phyloP scores from a whole-genome alignment of 2,797 vertebrate species.

The Eospalax fontanierii region DNA sequence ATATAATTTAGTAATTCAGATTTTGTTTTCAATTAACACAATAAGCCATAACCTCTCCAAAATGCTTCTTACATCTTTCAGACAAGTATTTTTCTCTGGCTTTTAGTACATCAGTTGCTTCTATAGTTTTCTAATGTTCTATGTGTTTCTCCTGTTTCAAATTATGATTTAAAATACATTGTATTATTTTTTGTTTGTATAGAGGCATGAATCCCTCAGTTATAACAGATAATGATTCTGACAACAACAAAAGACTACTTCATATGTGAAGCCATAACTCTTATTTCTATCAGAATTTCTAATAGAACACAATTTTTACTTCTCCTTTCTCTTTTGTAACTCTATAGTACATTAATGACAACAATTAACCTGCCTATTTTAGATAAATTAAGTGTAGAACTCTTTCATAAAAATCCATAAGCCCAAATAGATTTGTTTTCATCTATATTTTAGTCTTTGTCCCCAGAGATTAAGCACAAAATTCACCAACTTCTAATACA shows the following conservation, averaged over 20 bases:
- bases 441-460: neutral
- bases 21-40: conserved; percentile 44
- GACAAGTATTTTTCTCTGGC: conserved; percentile 17
- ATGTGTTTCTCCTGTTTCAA: neutral
- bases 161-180: neutral
- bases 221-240: conserved; percentile 6
- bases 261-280: conserved; percentile 27
- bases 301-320: conserved; percentile 48
- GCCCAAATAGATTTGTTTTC: conserved; percentile 34
- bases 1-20: neutral
- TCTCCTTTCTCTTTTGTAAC: neutral
- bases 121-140: neutral
- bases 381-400: neutral
- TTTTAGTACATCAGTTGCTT: neutral
- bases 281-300: conserved; percentile 43
- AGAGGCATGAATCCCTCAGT: neutral
- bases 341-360: neutral
- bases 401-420: conserved; percentile 43
- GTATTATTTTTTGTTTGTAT: neutral
- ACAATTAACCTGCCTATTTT: conserved; percentile 54
- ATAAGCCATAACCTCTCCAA: conserved; percentile 25
- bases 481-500: neutral
- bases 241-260: conserved; percentile 17
- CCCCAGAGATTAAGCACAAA: neutral
- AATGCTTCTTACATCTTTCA: conserved; percentile 23